Percentiles rank a stretch among this genome's conserved stretches.
These are phyloP conservation scores for Adelognathus sp. DNA, from an alignment of 2,888 invertebrate genomes.

Conservation along the genomic window DNA sequence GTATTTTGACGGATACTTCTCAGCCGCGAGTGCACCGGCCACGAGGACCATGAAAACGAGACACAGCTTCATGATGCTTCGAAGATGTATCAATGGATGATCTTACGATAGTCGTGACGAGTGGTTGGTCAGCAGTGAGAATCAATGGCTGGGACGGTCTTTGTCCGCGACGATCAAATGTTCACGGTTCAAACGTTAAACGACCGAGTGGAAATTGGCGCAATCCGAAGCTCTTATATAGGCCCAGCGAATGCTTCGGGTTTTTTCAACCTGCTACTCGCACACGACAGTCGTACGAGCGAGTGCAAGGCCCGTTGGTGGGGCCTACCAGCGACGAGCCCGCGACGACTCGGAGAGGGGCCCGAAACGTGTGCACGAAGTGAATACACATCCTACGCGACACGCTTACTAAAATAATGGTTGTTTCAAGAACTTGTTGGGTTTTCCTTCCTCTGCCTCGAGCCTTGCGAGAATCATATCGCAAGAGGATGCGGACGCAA, in stretches of 20 bases:
- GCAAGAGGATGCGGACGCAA: neutral
- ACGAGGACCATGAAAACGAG: constrained; percentile 72
- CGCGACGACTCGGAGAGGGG: constrained; percentile 12
- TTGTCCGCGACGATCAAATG: neutral
- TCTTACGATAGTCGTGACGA: neutral
- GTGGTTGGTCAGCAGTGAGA: neutral
- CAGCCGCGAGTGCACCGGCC: constrained; percentile 64
- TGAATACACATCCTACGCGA: constrained; percentile 41
- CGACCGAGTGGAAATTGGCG: constrained; percentile 44
- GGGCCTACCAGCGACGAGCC: constrained; percentile 17
- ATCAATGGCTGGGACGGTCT: neutral
- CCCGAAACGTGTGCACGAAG: constrained; percentile 32
- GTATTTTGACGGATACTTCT: constrained; percentile 82
- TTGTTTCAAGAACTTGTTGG: neutral
- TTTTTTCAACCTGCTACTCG: neutral
- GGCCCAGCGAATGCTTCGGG: constrained; percentile 43
- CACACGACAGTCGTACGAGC: neutral
- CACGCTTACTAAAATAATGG: constrained; percentile 28
- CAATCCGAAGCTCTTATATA: constrained; percentile 60
- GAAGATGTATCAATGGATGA: neutral
- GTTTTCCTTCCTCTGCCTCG: neutral
- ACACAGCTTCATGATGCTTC: constrained; percentile 55
- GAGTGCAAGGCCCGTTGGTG: constrained; percentile 45
- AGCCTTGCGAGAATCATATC: neutral
- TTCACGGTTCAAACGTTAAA: constrained; percentile 51